Evolutionary conservation across 2,797 vertebrate species (phyloP), one percentile per base, ranked within the genome.

Genomic region (Euphonia xanthogaster): DNA sequence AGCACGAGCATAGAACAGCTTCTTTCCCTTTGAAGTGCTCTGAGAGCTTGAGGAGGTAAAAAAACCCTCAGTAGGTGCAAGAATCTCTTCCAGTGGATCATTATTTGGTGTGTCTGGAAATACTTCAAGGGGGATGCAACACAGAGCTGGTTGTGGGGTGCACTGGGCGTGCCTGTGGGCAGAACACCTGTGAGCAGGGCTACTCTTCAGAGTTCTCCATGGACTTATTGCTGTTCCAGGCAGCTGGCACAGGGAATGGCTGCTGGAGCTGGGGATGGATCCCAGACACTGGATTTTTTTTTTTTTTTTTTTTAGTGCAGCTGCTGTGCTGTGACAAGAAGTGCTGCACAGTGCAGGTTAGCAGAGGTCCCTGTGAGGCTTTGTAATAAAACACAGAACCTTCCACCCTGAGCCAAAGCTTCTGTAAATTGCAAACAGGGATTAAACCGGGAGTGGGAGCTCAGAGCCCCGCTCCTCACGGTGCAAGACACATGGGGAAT

Each of bases 361-460:
- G 92, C 76, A 75, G 57, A 70, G 93, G 94, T 57, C 94, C 94
- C 75, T 14, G 39, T 0, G 62, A 95, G 93, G 92, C 86, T 73
- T 47, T 13, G 2, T 78, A 60, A 92, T 76, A 92, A 96, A 86
- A 90, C 63, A 63, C 74, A 93, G 84, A 89, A 86, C 91, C 92
- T 84, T 94, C 92, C 80, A 74, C 92, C 94, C 83, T 87, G 3
- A 44, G 92, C 93, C 94, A 86, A 94, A 96, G 95, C 94, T 84
- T 50, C 93, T 88, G 93, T 51, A 79, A 94, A 95, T 93, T 93
- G 44, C 86, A 91, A 81, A 47, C n/a, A 1, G 61, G 89, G 91
- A 94, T 97, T 94, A 94, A 96, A 96, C 82, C 6, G 31, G 71
- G 57, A 85, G 83, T 31, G 35, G 62, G 86, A 47, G 61, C 92